Evolutionary conservation across 2,797 vertebrate species (phyloP).

Genomic region (Pygocentrus nattereri): DNA sequence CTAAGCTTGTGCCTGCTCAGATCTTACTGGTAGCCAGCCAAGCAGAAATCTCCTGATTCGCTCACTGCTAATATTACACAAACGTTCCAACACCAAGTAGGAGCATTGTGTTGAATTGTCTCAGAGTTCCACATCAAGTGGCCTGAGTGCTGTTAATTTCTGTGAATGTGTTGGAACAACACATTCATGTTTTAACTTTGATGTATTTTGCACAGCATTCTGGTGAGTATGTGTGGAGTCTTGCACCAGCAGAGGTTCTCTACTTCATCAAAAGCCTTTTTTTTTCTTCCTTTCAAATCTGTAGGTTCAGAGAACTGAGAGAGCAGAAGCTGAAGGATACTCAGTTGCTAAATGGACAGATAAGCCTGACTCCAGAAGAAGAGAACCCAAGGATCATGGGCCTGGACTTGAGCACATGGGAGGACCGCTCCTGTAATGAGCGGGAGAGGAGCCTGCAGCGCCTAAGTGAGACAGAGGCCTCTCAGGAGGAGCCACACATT

Average conservation of each 20-base stretch:
- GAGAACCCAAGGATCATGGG: conserved; percentile 77
- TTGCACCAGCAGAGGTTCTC: not conserved
- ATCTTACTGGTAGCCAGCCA: conserved; percentile 20
- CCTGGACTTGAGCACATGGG: conserved; percentile 88
- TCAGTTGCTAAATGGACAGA: conserved; percentile 77
- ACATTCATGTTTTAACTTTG: not conserved
- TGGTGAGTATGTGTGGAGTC: not conserved
- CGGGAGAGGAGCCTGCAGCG: conserved; percentile 77
- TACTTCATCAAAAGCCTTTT: not conserved
- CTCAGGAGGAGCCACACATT: not conserved
- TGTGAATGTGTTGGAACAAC: not conserved
- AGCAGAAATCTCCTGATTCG: conserved; percentile 28
- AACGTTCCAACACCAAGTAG: conserved; percentile 65
- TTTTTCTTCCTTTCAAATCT: too few species aligned
- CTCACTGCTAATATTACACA: conserved; percentile 44
- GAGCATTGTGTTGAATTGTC: conserved; percentile 48
- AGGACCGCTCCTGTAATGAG: conserved; percentile 82
- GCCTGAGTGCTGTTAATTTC: not conserved
- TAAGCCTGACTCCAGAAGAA: conserved; percentile 65
- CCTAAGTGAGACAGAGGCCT: conserved; percentile 56
- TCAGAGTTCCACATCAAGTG: not conserved
- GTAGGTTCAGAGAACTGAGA: conserved; percentile 84
- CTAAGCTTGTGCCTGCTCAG: conserved; percentile 32
- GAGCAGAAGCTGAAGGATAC: conserved; percentile 50
- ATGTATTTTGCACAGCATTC: not conserved